Evolutionary conservation across 2,113 vertebrate genomes (phyloP).

Genomic region (Ursus arctos): DNA sequence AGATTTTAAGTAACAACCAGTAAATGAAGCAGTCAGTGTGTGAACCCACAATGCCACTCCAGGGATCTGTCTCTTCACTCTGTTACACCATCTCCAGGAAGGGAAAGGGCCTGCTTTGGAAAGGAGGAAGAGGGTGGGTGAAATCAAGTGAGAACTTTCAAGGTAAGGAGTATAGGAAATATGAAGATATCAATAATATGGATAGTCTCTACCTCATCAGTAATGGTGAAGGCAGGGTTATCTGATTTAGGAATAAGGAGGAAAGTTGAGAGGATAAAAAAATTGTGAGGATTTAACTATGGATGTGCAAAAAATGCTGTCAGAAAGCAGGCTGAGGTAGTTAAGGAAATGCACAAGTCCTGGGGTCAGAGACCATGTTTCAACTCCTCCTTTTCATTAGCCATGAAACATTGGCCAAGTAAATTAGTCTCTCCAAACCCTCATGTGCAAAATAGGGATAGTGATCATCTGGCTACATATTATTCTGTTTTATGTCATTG

Average conservation of each 20-base stretch:
- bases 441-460: neutral
- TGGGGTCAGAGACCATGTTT: neutral
- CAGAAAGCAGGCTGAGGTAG: neutral
- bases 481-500: slow-evolving; percentile 1
- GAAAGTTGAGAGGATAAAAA: neutral
- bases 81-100: neutral
- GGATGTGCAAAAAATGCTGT: neutral
- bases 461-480: neutral
- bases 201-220: neutral
- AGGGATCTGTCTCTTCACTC: neutral
- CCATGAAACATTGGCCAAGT: neutral
- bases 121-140: neutral
- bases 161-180: neutral
- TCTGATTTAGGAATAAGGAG: neutral
- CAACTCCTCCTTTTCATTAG: neutral
- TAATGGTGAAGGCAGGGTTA: neutral
- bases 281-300: neutral
- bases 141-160: neutral
- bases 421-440: neutral
- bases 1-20: neutral
- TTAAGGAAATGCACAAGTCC: neutral
- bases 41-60: too few relatives aligned
- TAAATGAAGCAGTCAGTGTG: neutral
- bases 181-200: neutral
- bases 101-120: neutral